Evolutionary conservation across 2,797 vertebrate species (phyloP), one percentile per base, ranked within the genome.

Genomic region (Lophius americanus): DNA sequence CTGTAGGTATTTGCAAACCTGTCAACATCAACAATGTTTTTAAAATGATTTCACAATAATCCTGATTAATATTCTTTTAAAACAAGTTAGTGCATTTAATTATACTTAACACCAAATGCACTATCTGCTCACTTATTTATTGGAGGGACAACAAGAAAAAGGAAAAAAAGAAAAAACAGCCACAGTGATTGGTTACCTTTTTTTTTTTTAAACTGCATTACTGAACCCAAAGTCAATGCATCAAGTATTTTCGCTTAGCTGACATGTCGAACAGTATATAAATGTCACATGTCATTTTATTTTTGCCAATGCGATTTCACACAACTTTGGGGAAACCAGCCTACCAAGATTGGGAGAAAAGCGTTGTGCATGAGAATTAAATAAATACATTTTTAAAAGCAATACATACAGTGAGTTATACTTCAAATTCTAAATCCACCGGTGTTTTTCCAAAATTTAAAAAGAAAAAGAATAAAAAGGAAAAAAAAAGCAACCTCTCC

Each of bases 41-140:
- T 92, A 91, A 89, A 89, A 91, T 92, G 75, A 93, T 93, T 94
- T 93, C 92, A 94, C 92, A 92, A 94, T 93, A 92, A 87, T 92
- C 81, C 85, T 87, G 79, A 92, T 83, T 91, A 93, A 85, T 85
- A 85, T 89, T 86, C 61, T 90, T 85, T 81, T 82, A 79, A 89
- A 93, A 92, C 81, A 93, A 91, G 90, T 94, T 94, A 94, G 94
- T 94, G 93, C 93, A 94, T 93, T 91, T 91, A 81, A 92, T 94
- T 91, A 91, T 84, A 88, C 92, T 92, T 93, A 90, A 93, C 88
- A 23, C 23, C 23, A 23, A 23, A 23, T 23, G 23, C 90, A 92
- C 93, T 92, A 94, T 91, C 92, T 93, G 92, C 92, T 94, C 91
- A 92, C 85, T 90, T 84, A 91, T 91, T 88, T 87, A 90, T 78